A percentile compares a stretch with the other conserved stretches of the same genome.
Conservation (phyloP, 2,888 invertebrate genomes). For the Harpalus rubripes region DNA sequence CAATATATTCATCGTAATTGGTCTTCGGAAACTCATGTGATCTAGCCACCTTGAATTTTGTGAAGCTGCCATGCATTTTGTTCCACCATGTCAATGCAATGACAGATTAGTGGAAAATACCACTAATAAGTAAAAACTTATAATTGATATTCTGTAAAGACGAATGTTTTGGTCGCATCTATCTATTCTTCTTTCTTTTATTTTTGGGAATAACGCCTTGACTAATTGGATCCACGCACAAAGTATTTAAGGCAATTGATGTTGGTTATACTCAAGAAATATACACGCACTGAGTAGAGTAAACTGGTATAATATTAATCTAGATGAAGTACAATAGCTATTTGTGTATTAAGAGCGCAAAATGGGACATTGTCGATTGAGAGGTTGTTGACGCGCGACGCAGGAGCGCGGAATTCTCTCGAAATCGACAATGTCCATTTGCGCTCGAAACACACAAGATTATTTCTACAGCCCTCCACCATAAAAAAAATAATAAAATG, state of each 20-base stretch:
- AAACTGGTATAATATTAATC: no score
- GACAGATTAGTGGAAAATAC: slow-evolving; percentile 10
- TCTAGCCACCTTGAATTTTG: not conserved
- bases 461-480: no score
- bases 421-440: no score
- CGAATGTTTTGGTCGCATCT: slow-evolving; percentile 55
- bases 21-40: not conserved
- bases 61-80: not conserved
- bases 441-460: no score
- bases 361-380: no score
- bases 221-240: slow-evolving; percentile 39
- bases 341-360: no score
- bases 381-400: no score
- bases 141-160: not conserved
- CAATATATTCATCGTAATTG: not conserved
- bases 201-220: slow-evolving; percentile 65
- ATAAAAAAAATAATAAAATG: no score
- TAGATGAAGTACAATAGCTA: no score
- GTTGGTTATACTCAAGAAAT: no score
- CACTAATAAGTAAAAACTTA: not conserved
- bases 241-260: not conserved
- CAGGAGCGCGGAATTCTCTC: no score
- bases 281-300: no score
- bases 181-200: not conserved
- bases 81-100: not conserved